Evolutionary conservation across 2,113 vertebrate species (phyloP), one percentile per base, ranked within the genome.

Genomic region (Hemichromis elongatus): DNA sequence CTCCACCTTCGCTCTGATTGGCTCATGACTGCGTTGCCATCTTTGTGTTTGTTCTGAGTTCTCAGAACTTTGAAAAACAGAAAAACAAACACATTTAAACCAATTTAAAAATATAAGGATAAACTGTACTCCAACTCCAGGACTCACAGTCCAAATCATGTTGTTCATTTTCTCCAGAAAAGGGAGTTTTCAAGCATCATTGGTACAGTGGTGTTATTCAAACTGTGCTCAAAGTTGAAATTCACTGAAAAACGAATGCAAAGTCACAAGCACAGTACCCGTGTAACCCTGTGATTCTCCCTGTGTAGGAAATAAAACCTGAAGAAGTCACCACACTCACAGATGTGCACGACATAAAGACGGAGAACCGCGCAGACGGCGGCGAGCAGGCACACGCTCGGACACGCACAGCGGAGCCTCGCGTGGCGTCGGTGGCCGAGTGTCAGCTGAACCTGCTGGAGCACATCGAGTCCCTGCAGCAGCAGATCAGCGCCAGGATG

Each of bases 371-470:
- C 56, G 6, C 80, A 12, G 54, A 55, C 4, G 1, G 45, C 7
- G 5, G 35, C 7, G 57, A 73, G 42, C 18, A 2, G 42, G 16
- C 56, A 88, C 94, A 21, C 91, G 88, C 94, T 28, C 90, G 94
- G 83, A 66, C 54, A 2, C 57, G 5, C 42, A n/a, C 90, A 96
- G 88, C 11, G 4, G 33, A 54, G 26, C 78, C 55, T 37, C 42
- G 24, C 2, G 3, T 37, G 1, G 0, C 96, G 96, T 92, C 96
- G 92, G 93, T 50, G 80, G 77, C 70, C 1, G 97, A 98, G 94
- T 99, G 98, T 97, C 98, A 98, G 91, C 97, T 98, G 57, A 99
- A 99, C 93, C 96, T 99, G 86, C 92, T 99, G 93, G 97, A 98
- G 14, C 98, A 99, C 0, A 96, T 99, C 9, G 98, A 99, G 84